Conservation (phyloP, 2,113 vertebrate genomes). For the Leucosticte australis region DNA sequence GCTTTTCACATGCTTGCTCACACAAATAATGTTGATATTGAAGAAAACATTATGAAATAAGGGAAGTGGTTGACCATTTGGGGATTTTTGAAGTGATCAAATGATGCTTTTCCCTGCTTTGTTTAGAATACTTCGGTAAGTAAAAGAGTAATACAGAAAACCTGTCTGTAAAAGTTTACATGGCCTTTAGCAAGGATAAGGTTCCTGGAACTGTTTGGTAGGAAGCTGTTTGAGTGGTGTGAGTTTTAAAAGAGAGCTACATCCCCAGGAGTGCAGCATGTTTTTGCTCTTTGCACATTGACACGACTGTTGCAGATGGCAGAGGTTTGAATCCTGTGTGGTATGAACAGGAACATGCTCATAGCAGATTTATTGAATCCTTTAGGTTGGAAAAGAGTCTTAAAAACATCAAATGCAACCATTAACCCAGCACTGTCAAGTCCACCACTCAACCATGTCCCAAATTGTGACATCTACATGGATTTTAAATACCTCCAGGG, state of each 20-base stretch:
- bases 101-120: not conserved
- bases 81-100: not conserved
- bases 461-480: not conserved
- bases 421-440: no score
- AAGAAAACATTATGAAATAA: not conserved
- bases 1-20: not conserved
- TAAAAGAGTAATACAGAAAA: not conserved
- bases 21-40: not conserved
- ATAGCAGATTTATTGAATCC: not conserved
- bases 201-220: not conserved
- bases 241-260: not conserved
- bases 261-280: rapidly evolving
- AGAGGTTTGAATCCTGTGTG: not conserved
- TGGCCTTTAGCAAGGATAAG: not conserved
- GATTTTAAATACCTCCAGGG: not conserved
- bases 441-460: not conserved
- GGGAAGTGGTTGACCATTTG: not conserved
- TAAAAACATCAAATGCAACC: not conserved
- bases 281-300: not conserved
- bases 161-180: not conserved
- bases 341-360: not conserved
- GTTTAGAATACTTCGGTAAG: not conserved
- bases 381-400: not conserved
- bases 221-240: not conserved
- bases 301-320: not conserved